Evolutionary conservation across 2,797 vertebrate genomes (phyloP).

Genomic region (Sebastes variabilis): DNA sequence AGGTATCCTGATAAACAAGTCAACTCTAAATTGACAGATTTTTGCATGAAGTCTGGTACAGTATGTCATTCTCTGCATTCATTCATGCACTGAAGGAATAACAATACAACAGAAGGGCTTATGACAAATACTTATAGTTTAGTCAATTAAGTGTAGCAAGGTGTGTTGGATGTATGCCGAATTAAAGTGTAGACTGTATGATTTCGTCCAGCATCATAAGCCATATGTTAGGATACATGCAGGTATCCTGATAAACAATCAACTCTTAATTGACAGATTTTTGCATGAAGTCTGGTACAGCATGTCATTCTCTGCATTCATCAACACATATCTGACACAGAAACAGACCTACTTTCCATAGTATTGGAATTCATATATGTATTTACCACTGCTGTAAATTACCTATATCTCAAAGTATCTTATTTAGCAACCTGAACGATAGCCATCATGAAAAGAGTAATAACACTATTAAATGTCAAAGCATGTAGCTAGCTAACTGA

Average conservation of each 20-base stretch:
- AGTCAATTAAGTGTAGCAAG: not conserved
- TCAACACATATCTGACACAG: not conserved
- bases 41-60: too few species aligned
- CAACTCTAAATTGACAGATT: too few species aligned
- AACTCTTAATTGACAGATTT: not conserved
- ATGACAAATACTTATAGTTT: too few species aligned
- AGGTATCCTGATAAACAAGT: too few species aligned
- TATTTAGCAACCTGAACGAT: fast-evolving
- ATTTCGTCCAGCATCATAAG: fast-evolving
- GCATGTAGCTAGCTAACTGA: not conserved
- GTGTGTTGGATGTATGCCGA: not conserved
- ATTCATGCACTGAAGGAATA: not conserved
- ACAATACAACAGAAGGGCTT: not conserved
- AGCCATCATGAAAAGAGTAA: not conserved
- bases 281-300: not conserved
- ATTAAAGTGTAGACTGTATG: fast-evolving
- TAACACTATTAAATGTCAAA: not conserved
- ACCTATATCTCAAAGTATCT: not conserved
- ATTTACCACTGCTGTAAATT: not conserved
- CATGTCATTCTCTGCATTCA: not conserved
- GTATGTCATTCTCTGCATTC: too few species aligned
- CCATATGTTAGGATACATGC: fast-evolving
- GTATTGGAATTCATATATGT: fast-evolving
- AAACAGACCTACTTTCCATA: not conserved
- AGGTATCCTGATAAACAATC: fast-evolving